Conservation (phyloP, 2,797 vertebrate species). For the Thalassophryne amazonica region DNA sequence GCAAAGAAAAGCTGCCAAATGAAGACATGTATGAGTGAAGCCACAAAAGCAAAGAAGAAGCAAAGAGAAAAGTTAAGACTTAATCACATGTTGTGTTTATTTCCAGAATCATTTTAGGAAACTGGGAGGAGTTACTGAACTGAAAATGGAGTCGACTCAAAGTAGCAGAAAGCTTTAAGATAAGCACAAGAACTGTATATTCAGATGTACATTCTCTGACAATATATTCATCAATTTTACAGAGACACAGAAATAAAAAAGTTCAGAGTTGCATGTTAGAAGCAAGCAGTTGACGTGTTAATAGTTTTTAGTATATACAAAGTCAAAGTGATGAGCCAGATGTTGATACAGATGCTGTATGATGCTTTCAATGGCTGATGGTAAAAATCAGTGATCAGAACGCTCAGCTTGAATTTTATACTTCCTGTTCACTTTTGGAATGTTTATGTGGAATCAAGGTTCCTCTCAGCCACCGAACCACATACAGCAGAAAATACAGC, state of each 20-base stretch:
- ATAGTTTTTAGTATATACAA: conserved; percentile 76
- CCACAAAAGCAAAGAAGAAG: conserved; percentile 46
- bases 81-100: conserved; percentile 78
- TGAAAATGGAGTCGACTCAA: conserved; percentile 55
- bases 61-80: conserved; percentile 68
- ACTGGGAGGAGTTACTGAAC: conserved; percentile 67
- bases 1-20: conserved; percentile 2
- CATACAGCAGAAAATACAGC: conserved; percentile 29
- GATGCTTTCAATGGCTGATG: conserved; percentile 39
- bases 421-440: background rate
- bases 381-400: conserved; percentile 23
- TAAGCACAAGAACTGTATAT: conserved; percentile 68
- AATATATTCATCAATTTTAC: conserved; percentile 66
- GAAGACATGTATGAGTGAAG: background rate
- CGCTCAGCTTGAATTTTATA: conserved; percentile 8
- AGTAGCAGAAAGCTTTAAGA: conserved; percentile 72
- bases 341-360: conserved; percentile 36
- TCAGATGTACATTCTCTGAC: conserved; percentile 61
- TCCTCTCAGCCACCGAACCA: background rate
- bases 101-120: conserved; percentile 70
- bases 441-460: background rate
- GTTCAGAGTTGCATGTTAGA: conserved; percentile 66
- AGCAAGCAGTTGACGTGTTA: conserved; percentile 78
- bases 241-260: conserved; percentile 62
- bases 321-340: conserved; percentile 23